Percentiles rank a stretch among this genome's conserved stretches.
These are phyloP conservation scores for Tanypteryx hageni DNA, from an alignment of 2,888 invertebrate species.

Conservation along the genomic window DNA sequence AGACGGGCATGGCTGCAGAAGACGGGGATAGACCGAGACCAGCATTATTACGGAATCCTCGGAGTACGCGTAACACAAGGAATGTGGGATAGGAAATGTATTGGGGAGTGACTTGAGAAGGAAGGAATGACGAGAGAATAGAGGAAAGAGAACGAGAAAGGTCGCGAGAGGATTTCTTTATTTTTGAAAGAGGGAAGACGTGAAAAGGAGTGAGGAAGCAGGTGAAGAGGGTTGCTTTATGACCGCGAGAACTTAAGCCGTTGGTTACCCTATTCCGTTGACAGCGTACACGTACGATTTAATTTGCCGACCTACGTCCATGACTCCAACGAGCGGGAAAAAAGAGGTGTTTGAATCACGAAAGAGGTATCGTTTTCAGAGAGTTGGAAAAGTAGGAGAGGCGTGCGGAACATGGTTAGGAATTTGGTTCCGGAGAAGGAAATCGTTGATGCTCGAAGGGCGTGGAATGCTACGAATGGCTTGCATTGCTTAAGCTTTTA, in stretches of 20 bases:
- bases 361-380: constrained; percentile 28
- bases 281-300: constrained; percentile 40
- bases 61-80: too few relatives aligned
- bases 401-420: constrained; percentile 23
- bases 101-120: neutral
- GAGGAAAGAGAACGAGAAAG: neutral
- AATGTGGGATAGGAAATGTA: neutral
- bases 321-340: neutral
- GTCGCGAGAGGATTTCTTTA: neutral
- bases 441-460: constrained; percentile 1
- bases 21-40: too few relatives aligned
- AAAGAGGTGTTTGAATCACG: constrained; percentile 28
- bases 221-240: constrained; percentile 30
- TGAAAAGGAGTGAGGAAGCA: constrained; percentile 1
- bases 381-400: neutral
- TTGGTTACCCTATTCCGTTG: constrained; percentile 20
- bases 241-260: constrained; percentile 34
- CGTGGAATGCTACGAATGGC: neutral
- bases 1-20: too few relatives aligned
- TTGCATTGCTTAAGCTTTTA: neutral
- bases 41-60: too few relatives aligned
- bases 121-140: constrained; percentile 4
- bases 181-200: neutral
- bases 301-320: constrained; percentile 37
- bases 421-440: neutral